These are phyloP conservation scores for Calypte anna DNA, from an alignment of 2,113 vertebrate genomes.

Conservation along the genomic window DNA sequence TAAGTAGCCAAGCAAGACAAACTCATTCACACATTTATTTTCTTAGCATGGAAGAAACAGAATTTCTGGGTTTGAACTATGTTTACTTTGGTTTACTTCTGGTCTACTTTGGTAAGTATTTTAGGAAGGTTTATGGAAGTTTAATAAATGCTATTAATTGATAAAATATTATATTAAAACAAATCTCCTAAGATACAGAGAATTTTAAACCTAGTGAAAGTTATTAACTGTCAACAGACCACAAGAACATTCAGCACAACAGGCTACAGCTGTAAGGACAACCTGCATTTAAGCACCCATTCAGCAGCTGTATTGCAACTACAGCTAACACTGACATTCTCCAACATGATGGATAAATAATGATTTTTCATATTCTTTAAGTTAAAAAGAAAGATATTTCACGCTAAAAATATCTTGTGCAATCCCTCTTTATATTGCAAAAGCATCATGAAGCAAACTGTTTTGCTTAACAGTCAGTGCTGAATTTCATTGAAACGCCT, in stretches of 20 bases:
- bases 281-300: background rate
- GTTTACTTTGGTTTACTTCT: background rate
- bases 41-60: background rate
- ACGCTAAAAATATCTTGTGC: background rate
- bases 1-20: background rate
- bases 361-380: background rate
- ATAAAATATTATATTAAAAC: background rate
- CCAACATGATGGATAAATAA: accelerated
- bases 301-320: background rate
- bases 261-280: background rate
- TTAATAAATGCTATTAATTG: background rate
- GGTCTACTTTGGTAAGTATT: background rate
- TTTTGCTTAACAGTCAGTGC: background rate
- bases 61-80: background rate
- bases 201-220: background rate
- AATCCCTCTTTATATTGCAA: background rate
- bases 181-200: background rate
- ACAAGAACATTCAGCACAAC: background rate
- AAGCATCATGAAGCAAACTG: background rate
- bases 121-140: background rate
- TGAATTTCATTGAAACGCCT: background rate
- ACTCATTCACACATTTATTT: background rate
- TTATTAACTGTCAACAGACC: background rate
- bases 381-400: background rate
- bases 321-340: background rate